Evolutionary conservation across 64 coral and sea anemone genomes (phyloP), one percentile per base, ranked within the genome.

Genomic region (Anthopleura sola): DNA sequence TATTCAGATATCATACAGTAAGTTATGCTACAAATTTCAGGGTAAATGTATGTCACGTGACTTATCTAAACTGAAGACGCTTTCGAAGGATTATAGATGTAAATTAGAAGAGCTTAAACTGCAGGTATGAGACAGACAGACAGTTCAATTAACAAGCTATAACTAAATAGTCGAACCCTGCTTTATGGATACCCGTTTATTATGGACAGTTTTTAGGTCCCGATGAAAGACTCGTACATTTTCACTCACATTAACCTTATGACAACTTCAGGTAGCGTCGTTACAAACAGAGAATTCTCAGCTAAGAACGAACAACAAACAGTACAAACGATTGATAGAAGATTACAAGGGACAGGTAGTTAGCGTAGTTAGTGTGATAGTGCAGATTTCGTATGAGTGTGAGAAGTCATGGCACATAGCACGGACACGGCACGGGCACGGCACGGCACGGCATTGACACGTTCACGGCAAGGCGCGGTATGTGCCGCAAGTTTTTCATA

Each of bases 221-320:
- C n/a, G n/a, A n/a, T n/a, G n/a, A n/a, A n/a, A n/a, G n/a, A n/a
- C n/a, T n/a, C n/a, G n/a, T n/a, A n/a, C n/a, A n/a, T n/a, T n/a
- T n/a, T n/a, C n/a, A n/a, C n/a, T n/a, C 13, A 23, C 37, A 9
- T 6, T 78, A 78, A 21, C 6, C 3, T 58, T 16, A 7, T 58
- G 15, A 58, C 15, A 21, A 53, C 58, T 53, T 26, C 39, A 83
- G 82, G 50, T 83, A 49, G 49, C 47, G 23, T 28, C 82, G 16
- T 60, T 83, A 56, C 82, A 83, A 49, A 83, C 82, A 31, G 82
- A 83, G 39, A 89, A 60, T 81, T 78, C 87, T 15, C 76, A 89
- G 78, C 47, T 89, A 9, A 46, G 78, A 49, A 82, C 76, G n/a
- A 82, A 80, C 68, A 39, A 40, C 28, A 89, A 89, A 48, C 87